phyloP scores from a whole-genome alignment of 2,797 vertebrate genomes.

The Cynopterus sphinx region DNA sequence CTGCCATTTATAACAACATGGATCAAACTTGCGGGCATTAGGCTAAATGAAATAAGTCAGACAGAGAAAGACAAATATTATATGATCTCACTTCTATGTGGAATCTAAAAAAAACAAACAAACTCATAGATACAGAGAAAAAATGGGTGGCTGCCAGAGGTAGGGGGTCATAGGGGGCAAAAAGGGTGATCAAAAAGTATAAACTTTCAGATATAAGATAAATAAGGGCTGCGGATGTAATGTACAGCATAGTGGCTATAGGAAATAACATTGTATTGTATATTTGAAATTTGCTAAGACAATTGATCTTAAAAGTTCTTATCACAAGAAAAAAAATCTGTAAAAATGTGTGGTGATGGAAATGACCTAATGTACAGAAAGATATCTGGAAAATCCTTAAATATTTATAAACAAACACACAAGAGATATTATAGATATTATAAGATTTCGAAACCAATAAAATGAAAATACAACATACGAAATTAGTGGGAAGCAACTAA shows the following conservation, averaged over 20 bases:
- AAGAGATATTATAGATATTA: background rate
- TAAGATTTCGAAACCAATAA: constrained; percentile 32
- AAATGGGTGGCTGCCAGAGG: background rate
- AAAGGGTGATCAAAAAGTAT: background rate
- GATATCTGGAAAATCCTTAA: background rate
- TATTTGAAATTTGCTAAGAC: background rate
- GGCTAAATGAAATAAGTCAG: background rate
- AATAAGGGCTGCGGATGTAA: background rate
- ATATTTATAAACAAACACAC: constrained; percentile 39
- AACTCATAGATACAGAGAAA: background rate
- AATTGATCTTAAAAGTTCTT: background rate
- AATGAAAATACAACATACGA: constrained; percentile 40
- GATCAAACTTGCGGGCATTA: background rate
- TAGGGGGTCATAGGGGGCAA: background rate
- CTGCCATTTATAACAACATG: background rate
- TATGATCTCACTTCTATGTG: background rate
- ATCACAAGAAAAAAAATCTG: background rate
- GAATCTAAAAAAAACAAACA: background rate
- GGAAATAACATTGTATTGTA: background rate
- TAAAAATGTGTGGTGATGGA: background rate
- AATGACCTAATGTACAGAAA: background rate
- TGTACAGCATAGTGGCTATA: background rate
- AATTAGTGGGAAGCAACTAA: background rate
- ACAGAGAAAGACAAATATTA: background rate
- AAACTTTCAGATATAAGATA: background rate